Evolutionary conservation across 2,797 vertebrate genomes (phyloP).

Genomic region (Eulemur coronatus): DNA sequence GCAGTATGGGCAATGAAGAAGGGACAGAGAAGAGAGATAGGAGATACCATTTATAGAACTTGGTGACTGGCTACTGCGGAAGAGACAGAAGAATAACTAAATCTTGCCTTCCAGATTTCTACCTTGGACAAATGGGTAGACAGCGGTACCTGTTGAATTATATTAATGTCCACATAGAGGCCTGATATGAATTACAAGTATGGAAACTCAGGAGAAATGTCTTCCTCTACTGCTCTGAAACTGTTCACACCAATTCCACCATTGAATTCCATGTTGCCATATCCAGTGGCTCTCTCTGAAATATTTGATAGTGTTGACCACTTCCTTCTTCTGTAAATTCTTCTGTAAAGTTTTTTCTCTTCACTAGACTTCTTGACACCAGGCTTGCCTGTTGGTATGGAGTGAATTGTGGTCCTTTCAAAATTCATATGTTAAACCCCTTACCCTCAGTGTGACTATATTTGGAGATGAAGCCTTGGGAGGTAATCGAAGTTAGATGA

Average conservation of each 20-base stretch:
- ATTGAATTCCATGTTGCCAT: not conserved
- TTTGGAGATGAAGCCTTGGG: not conserved
- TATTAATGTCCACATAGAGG: not conserved
- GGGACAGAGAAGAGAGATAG: not conserved
- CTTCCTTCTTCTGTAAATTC: conserved; percentile 21
- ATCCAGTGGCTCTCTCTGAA: not conserved
- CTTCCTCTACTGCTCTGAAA: not conserved
- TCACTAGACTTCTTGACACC: not conserved
- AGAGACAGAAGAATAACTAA: not conserved
- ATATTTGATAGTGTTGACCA: not conserved
- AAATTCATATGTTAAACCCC: not conserved
- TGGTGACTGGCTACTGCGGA: not conserved
- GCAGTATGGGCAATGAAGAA: not conserved
- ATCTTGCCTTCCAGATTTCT: not conserved
- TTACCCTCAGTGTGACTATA: not conserved
- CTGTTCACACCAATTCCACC: not conserved
- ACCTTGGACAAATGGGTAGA: not conserved
- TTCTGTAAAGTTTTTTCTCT: not conserved
- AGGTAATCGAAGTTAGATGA: not conserved
- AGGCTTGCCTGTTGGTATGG: not conserved
- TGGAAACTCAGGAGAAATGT: not conserved
- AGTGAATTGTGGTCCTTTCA: not conserved
- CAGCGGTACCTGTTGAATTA: not conserved
- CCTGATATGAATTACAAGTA: not conserved
- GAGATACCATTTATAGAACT: not conserved